A percentile compares a stretch with the other conserved stretches of the same genome.
These are phyloP conservation scores for Horisme vitalbata DNA, from an alignment of 2,888 invertebrate species.

Conservation along the genomic window DNA sequence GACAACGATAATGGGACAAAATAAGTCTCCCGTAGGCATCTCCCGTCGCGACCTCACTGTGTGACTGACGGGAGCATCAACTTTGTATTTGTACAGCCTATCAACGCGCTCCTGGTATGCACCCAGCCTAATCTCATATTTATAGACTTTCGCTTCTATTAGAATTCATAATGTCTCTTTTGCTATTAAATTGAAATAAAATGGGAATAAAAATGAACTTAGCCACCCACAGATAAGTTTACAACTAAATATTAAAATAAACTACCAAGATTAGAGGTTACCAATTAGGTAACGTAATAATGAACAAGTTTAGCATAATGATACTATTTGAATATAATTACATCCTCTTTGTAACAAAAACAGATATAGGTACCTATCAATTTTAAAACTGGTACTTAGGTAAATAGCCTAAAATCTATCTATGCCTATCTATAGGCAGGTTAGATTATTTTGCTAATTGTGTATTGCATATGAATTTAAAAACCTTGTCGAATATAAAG, in stretches of 20 bases:
- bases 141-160: constrained; percentile 55
- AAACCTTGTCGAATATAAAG: too few relatives aligned
- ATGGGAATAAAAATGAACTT: constrained; percentile 13
- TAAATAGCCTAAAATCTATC: too few relatives aligned
- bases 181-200: constrained; percentile 32
- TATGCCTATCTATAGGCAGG: too few relatives aligned
- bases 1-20: constrained; percentile 26
- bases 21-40: constrained; percentile 34
- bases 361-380: too few relatives aligned
- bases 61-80: constrained; percentile 58
- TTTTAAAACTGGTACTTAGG: too few relatives aligned
- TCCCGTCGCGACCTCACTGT: constrained; percentile 32
- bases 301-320: too few relatives aligned
- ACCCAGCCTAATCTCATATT: constrained; percentile 56
- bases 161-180: constrained; percentile 40
- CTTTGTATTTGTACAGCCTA: constrained; percentile 70
- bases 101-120: constrained; percentile 71
- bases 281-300: constrained; percentile 7
- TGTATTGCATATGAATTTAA: too few relatives aligned
- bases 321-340: too few relatives aligned
- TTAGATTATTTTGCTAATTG: too few relatives aligned
- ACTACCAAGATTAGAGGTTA: constrained; percentile 1
- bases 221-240: constrained; percentile 18
- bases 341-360: too few relatives aligned
- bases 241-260: constrained; percentile 5